phyloP scores from a whole-genome alignment of 2,888 invertebrate species.

The Apamea anceps region DNA sequence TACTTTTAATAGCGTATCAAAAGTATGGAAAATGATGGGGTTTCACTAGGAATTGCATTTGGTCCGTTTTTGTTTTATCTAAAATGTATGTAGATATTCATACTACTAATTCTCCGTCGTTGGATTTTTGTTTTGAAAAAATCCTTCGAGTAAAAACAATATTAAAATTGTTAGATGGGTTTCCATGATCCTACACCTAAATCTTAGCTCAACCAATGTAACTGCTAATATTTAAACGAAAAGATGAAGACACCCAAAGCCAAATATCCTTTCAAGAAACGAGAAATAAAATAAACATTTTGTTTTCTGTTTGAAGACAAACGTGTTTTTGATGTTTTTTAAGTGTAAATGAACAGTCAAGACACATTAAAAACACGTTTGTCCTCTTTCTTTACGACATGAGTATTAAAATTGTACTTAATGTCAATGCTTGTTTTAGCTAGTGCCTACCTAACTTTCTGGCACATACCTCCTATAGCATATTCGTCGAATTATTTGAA shows the following conservation, averaged over 20 bases:
- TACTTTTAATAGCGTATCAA: not conserved
- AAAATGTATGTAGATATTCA: not conserved
- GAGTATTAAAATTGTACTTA: slow-evolving; percentile 21
- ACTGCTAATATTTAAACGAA: slow-evolving; percentile 1
- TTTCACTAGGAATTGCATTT: not conserved
- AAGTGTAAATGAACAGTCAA: slow-evolving; percentile 33
- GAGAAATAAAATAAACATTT: slow-evolving; percentile 26
- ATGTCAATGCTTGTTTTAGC: slow-evolving; percentile 18
- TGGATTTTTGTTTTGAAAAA: not conserved
- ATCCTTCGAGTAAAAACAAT: not conserved
- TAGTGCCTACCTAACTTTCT: not conserved
- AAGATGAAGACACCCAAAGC: slow-evolving; percentile 21
- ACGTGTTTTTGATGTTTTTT: slow-evolving; percentile 41
- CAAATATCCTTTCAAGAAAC: slow-evolving; percentile 39
- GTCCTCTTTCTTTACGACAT: slow-evolving; percentile 43
- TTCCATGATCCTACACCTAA: not conserved
- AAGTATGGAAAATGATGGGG: not conserved
- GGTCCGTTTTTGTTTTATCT: not conserved
- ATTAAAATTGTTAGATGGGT: not conserved
- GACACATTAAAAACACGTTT: slow-evolving; percentile 40
- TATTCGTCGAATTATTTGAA: not conserved
- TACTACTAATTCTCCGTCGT: not conserved
- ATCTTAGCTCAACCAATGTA: not conserved
- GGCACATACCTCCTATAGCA: too few species aligned
- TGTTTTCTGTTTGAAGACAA: slow-evolving; percentile 28